Base-by-base conservation (phyloP, 2,113 vertebrate species). In the Zingel zingel region DNA sequence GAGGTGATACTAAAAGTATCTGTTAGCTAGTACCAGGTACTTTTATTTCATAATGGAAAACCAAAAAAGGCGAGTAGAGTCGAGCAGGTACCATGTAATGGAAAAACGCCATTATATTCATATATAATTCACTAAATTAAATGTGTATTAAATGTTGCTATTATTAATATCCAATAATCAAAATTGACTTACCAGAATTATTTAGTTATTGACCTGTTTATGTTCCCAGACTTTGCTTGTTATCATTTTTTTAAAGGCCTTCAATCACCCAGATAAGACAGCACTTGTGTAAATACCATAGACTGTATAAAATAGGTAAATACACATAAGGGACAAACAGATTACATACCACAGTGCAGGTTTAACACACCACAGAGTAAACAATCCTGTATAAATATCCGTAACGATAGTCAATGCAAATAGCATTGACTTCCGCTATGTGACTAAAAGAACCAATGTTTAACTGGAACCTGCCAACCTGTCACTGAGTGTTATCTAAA, bases 401-500 rank as follows among this genome's bases (percentile, higher is more conserved):
- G 25, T 56, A 65, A 82, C 23, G 61, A 58, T 9, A 5, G 3
- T n/a, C n/a, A n/a, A 85, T 74, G 66, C 84, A 88, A 86, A 86
- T 77, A 16, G 33, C 21, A 43, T 18, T 0, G 15, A 80, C 69
- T 67, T 82, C 68, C 15, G 12, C 43, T 3, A 70, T 3, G 51
- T 27, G 72, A 82, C 65, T 82, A 64, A 61, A 1, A 64, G 39
- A 71, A 36, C 19, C 25, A 82, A n/a, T 25, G 39, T 78, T 84
- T 53, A 39, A 58, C 53, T 19, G 19, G 18, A 73, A 65, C 50
- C 27, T 39, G 56, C n/a, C 25, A 21, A 74, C 27, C 27, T 27
- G 11, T 33, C n/a, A 58, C 62, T 23, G 19, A 15, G 23, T 1
- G 2, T 15, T 72, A 27, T 30, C 63, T 47, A 74, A 36, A 83